Evolutionary conservation across 2,888 invertebrate species (phyloP).

Genomic region (Meganola albula): DNA sequence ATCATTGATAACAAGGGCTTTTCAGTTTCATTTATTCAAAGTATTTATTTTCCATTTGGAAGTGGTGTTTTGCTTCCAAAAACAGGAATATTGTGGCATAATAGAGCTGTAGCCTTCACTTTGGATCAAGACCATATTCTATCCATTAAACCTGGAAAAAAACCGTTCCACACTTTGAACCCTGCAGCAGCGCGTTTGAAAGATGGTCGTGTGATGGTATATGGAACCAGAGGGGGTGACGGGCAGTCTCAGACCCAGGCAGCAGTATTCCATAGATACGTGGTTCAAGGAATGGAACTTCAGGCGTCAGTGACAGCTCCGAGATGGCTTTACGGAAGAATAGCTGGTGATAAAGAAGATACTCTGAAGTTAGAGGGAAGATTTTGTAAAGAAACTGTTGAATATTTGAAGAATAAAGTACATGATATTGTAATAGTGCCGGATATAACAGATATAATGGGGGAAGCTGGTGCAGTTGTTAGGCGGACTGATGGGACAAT

Average conservation of each 20-base stretch:
- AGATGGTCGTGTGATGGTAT: constrained; percentile 61
- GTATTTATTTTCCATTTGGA: constrained; percentile 53
- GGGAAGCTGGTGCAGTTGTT: constrained; percentile 59
- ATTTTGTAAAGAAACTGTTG: constrained; percentile 44
- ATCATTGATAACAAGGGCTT: constrained; percentile 63
- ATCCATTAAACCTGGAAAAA: constrained; percentile 56
- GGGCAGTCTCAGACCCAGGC: constrained; percentile 67
- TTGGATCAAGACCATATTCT: constrained; percentile 45
- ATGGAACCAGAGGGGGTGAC: constrained; percentile 65
- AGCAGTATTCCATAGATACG: constrained; percentile 64
- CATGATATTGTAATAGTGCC: constrained; percentile 45
- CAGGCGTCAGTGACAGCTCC: constrained; percentile 50
- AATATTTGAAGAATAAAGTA: constrained; percentile 49
- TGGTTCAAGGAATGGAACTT: constrained; percentile 48
- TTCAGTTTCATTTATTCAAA: constrained; percentile 68
- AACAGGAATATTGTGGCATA: constrained; percentile 66
- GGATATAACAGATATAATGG: constrained; percentile 41
- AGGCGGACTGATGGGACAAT: constrained; percentile 52
- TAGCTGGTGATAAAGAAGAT: constrained; percentile 30
- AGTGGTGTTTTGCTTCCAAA: constrained; percentile 57
- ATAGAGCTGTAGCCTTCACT: constrained; percentile 52
- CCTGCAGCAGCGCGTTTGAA: constrained; percentile 55
- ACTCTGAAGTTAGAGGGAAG: constrained; percentile 49
- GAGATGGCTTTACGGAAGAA: constrained; percentile 57
- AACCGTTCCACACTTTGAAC: constrained; percentile 61